phyloP scores from a whole-genome alignment of 2,888 invertebrate genomes.

The Hydriomena furcata region DNA sequence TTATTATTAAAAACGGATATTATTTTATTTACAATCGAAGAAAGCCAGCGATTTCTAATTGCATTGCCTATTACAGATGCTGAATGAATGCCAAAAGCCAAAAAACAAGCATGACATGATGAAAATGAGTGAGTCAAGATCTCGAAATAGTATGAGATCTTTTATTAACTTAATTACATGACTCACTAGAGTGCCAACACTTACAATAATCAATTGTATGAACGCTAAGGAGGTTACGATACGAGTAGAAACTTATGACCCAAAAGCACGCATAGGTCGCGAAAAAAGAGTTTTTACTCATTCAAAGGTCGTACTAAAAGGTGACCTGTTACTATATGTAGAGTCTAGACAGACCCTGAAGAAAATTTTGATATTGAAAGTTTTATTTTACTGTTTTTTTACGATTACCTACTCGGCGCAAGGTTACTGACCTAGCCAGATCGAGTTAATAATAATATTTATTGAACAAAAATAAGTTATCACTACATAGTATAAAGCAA shows the following conservation, averaged over 20 bases:
- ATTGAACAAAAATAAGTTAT: too few species aligned
- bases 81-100: background rate
- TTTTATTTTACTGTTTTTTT: background rate
- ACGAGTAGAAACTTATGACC: conserved; percentile 9
- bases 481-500: too few species aligned
- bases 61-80: background rate
- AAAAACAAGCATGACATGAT: background rate
- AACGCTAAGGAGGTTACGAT: conserved; percentile 1
- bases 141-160: background rate
- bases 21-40: too few species aligned
- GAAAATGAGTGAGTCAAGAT: background rate
- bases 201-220: conserved; percentile 9
- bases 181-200: background rate
- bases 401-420: too few species aligned
- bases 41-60: background rate
- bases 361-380: conserved; percentile 2
- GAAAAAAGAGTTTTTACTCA: conserved; percentile 10
- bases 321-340: conserved; percentile 4
- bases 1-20: too few species aligned
- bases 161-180: background rate
- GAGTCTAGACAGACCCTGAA: conserved; percentile 10
- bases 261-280: conserved; percentile 19
- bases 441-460: too few species aligned
- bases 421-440: too few species aligned
- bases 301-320: conserved; percentile 12